Base-by-base conservation (phyloP, 2,888 invertebrate species). In the Eilema caniola region DNA sequence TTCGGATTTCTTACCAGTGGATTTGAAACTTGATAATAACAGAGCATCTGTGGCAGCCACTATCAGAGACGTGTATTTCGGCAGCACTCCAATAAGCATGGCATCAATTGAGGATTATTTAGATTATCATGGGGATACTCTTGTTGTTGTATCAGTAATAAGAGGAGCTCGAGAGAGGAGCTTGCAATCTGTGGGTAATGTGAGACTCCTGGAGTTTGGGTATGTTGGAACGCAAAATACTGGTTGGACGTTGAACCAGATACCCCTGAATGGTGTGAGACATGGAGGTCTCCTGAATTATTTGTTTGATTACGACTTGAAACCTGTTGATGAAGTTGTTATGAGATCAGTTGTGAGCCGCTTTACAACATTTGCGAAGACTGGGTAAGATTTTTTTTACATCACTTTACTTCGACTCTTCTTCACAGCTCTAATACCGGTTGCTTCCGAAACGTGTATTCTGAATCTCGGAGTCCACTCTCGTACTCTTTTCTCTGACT, bases 251-350 rank as follows among this genome's bases (percentile, higher is more conserved):
- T 90, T 84, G 71, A 84, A 81, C 1, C 87, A 89, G 61, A 88
- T 95, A 57, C 88, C 89, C 0, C 53, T 93, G 41, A 87, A 79
- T 3, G 95, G 95, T 0, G 92, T 89, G 2, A 84, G 80, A 61
- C 95, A 95, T 64, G 94, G 95, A 2, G 88, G 84, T 2, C 82
- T 95, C 16, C 73, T 93, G 12, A 92, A 93, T 74, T 94, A 89
- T 75, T 66, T 95, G 20, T 91, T 95, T 66, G 87, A 92, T 71
- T 86, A 82, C 25, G 91, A 93, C 70, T 75, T 93, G 31, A 86
- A 75, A 20, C 75, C 79, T 1, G 73, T 63, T 25, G 92, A 92
- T 70, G 74, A 74, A 11, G 25, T 25, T 3, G 85, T 90, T 3
- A 86, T 83, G 77, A 69, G 67, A 20, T 80, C 88, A 2, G 71